These are phyloP conservation scores for Pterocles orientalis DNA, from an alignment of 2,113 vertebrate genomes.

Conservation along the genomic window DNA sequence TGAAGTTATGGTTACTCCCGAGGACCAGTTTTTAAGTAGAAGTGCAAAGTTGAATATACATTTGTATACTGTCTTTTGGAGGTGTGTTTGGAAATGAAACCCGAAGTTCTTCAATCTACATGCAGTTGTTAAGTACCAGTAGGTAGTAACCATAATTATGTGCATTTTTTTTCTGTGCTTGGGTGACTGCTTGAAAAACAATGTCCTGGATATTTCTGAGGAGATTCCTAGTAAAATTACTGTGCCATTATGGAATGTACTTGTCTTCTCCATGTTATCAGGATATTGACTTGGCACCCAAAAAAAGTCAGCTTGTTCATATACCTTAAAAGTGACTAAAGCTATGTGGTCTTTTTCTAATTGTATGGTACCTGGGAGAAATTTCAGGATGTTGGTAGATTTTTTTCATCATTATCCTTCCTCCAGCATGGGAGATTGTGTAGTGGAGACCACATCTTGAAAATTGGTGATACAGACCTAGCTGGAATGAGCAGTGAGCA, in stretches of 20 bases:
- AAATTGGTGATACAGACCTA: slow-evolving; percentile 91
- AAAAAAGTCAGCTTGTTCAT: background rate
- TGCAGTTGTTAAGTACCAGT: background rate
- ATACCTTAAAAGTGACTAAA: background rate
- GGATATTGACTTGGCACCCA: background rate
- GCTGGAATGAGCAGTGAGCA: slow-evolving; percentile 93
- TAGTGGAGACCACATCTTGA: slow-evolving; percentile 94
- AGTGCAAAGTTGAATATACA: background rate
- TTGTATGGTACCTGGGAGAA: background rate
- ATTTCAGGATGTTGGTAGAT: background rate
- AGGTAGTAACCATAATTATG: background rate
- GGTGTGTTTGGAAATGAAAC: background rate
- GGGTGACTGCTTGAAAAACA: background rate
- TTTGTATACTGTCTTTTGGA: background rate
- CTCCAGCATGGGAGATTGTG: slow-evolving; percentile 86
- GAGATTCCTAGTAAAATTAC: background rate
- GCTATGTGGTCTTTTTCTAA: background rate
- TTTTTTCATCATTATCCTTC: background rate
- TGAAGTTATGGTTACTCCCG: background rate
- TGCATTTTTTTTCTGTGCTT: background rate
- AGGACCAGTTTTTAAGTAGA: background rate
- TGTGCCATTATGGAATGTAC: background rate
- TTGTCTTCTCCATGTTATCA: background rate
- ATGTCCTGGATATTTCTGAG: background rate
- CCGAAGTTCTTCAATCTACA: background rate